Evolutionary conservation across 1,140 invertebrate genomes (phyloP).

Genomic region (Tribolium castaneum): DNA sequence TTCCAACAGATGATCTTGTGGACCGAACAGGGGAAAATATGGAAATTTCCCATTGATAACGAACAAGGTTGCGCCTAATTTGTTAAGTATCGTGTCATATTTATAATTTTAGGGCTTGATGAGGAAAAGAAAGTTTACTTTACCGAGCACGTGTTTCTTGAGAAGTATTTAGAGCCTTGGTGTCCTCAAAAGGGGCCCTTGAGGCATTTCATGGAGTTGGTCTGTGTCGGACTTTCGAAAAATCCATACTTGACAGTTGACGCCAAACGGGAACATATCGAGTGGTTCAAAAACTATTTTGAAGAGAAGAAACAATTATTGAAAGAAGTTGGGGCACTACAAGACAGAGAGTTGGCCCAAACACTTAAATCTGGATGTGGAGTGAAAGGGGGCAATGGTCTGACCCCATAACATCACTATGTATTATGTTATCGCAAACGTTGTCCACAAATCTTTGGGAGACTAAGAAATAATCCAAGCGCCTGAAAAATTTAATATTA

Average conservation of each 20-base stretch:
- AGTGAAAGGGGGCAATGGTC: conserved; percentile 89
- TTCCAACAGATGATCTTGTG: conserved; percentile 94
- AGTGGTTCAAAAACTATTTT: conserved; percentile 95
- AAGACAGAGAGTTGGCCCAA: conserved; percentile 37
- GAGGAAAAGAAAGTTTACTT: conserved; percentile 86
- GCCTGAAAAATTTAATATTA: conserved; percentile 72
- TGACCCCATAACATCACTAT: conserved; percentile 81
- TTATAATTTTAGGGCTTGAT: conserved; percentile 73
- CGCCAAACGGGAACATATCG: conserved; percentile 90
- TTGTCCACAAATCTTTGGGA: conserved; percentile 81
- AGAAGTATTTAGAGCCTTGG: conserved; percentile 85
- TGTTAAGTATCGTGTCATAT: too few species aligned
- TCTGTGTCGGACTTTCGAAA: conserved; percentile 92
- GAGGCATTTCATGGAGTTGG: conserved; percentile 96
- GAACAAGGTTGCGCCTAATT: conserved; percentile 80
- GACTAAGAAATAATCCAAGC: conserved; percentile 94
- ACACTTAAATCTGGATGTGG: conserved; percentile 70
- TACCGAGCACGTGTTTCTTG: conserved; percentile 93
- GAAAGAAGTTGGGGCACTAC: conserved; percentile 70
- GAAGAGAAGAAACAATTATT: conserved; percentile 81
- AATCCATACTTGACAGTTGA: conserved; percentile 91
- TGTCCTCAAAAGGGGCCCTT: conserved; percentile 92
- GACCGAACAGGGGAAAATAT: conserved; percentile 95
- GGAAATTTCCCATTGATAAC: conserved; percentile 98
- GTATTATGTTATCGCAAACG: conserved; percentile 84